Base-by-base conservation (phyloP, 2,113 vertebrate species). In the Leuciscus idus region DNA sequence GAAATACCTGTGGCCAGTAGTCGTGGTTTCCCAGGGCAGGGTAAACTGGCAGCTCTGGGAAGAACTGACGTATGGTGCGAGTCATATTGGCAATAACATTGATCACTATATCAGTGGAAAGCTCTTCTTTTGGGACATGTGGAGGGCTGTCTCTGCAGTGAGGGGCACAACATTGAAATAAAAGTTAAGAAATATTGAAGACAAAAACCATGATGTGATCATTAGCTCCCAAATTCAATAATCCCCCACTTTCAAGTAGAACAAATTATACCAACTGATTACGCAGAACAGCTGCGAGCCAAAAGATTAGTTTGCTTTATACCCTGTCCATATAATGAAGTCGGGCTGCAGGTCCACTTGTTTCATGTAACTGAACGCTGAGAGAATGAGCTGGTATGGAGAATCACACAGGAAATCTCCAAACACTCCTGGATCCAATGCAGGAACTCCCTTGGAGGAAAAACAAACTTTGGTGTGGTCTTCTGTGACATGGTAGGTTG, bases 311-410 rank as follows among this genome's bases (percentile, higher is more conserved):
- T 13, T 43, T 11, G 52, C 2, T 39, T 21, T 96, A 88, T 95
- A 99, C 98, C 98, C 98, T 2, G 98, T 99, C 98, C 98, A 99
- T 92, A 99, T 96, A 92, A 99, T 97, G 91, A 99, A 99, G 85
- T 96, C 96, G 62, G 94, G 92, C 59, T 94, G 91, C 73, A 93
- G 92, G 9, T 93, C 88, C 88, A 95, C 94, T 39, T 92, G 88
- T 1, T 94, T 96, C 95, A 99, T 97, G 91, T 95, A 95, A 9
- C 89, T 59, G 88, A 98, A 96, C n/a, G 97, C 97, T 52, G 98
- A 99, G 88, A 95, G 94, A 90, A 99, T 98, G 83, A 99, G 97
- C 4, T 91, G 85, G 93, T 98, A 99, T 0, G 98, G 98, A 46
- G 98, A 97, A 92, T 99, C 98, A 84, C 98, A 99, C 79, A 98